phyloP scores from a whole-genome alignment of 2,888 invertebrate species.

The Drosophila emarginata region DNA sequence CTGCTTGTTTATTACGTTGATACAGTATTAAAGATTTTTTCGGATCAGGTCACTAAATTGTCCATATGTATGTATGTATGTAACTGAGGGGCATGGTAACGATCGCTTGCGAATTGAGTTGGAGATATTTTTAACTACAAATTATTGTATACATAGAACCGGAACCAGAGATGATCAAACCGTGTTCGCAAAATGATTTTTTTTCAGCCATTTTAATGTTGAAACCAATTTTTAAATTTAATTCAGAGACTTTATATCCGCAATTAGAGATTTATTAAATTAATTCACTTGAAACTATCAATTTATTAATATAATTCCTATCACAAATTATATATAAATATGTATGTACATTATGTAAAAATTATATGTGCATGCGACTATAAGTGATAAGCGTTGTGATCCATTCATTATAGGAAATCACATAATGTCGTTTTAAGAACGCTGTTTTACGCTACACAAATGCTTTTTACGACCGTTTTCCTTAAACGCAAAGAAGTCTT shows the following conservation, averaged over 20 bases:
- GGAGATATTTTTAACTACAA: background rate
- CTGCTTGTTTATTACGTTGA: constrained; percentile 5
- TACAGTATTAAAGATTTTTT: background rate
- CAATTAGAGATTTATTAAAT: background rate
- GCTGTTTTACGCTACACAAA: constrained; percentile 11
- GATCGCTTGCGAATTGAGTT: background rate
- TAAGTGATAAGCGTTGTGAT: background rate
- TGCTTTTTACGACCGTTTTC: constrained; percentile 32
- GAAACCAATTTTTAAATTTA: too few relatives aligned
- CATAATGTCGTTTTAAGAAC: constrained; percentile 62
- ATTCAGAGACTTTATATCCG: too few relatives aligned
- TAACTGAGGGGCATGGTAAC: background rate
- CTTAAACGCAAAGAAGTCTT: constrained; percentile 9
- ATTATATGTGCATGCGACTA: background rate
- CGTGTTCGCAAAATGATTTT: background rate
- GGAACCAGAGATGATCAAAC: background rate
- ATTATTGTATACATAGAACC: background rate
- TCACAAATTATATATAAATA: background rate
- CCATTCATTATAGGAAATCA: constrained; percentile 59
- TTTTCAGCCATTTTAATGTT: background rate
- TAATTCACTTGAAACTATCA: background rate
- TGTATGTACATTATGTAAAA: background rate
- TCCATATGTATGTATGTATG: background rate
- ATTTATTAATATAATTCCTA: background rate
- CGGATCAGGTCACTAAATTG: background rate